A percentile compares a stretch with the other conserved stretches of the same genome.
Conservation (phyloP, 1,140 invertebrate genomes). For the Epicauta chinensis region DNA sequence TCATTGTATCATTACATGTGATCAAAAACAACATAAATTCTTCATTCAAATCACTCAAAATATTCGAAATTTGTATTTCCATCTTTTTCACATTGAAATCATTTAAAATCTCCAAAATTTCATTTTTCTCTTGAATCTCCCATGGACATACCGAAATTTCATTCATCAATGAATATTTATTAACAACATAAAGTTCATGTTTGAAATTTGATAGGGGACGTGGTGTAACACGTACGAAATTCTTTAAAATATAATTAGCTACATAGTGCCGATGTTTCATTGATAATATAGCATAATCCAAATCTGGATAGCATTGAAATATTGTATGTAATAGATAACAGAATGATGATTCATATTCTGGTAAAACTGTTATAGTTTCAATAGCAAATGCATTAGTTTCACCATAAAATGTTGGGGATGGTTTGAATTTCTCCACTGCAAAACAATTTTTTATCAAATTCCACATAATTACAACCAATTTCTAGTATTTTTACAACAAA, state of each 20-base stretch:
- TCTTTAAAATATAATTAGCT: not conserved
- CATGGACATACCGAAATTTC: too few species aligned
- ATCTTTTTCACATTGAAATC: too few species aligned
- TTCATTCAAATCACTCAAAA: too few species aligned
- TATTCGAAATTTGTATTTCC: too few species aligned
- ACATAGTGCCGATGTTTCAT: not conserved
- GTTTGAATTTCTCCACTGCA: not conserved
- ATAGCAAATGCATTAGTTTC: slow-evolving; percentile 55
- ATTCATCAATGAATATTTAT: too few species aligned
- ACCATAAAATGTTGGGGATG: slow-evolving; percentile 33
- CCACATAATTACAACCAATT: too few species aligned
- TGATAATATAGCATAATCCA: slow-evolving; percentile 60
- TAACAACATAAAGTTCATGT: not conserved
- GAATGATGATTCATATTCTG: slow-evolving; percentile 50
- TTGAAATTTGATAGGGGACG: not conserved
- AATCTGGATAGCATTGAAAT: slow-evolving; percentile 59
- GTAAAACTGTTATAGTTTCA: slow-evolving; percentile 58
- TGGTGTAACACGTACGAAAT: not conserved
- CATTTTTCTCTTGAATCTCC: too few species aligned
- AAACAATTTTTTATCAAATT: too few species aligned
- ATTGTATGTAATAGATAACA: slow-evolving; percentile 52
- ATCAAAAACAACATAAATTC: slow-evolving; percentile 27
- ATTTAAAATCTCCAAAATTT: too few species aligned
- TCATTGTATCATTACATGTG: slow-evolving; percentile 44
- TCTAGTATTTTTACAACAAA: too few species aligned